Base-by-base conservation (phyloP, 2,888 invertebrate genomes). In the Adela reaumurella region DNA sequence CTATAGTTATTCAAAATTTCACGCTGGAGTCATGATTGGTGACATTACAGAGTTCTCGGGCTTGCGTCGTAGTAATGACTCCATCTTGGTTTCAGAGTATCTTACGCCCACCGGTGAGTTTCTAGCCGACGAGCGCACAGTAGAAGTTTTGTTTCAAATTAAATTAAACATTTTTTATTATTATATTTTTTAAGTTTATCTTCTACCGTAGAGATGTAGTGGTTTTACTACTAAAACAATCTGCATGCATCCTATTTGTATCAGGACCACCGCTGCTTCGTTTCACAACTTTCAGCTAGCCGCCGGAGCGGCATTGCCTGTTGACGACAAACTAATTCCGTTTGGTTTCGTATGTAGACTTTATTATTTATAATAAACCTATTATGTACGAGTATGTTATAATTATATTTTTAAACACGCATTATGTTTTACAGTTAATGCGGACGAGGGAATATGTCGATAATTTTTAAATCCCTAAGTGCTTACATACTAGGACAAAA, bases 31-130 rank as follows among this genome's bases (percentile, higher is more conserved):
- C 78, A 57, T 48, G 62, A 74, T 77, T 74, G 76, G 76, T 59
- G 62, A 24, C 74, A 72, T 14, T 35, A n/a, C n/a, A n/a, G n/a
- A n/a, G 73, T 58, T 57, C 53, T 53, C 46, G 58, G 53, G 62
- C 59, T 58, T 55, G 58, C 57, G 56, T 62, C 62, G 70, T 76
- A 77, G 78, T 78, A 78, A 78, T 61, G 77, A 63, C 77, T 78
- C 77, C 78, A 76, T 73, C 67, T 76, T 77, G 67, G 76, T 80
- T 80, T 79, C 80, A 80, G 80, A 80, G 64, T 74, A 70, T 77
- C 69, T 79, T 66, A 76, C 79, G 69, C 70, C 79, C 70, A 80
- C 80, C 59, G 80, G 80, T 80, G 78, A 79, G 79, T 79, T 66
- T 8, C 56, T 73, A 74, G 73, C 63, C 52, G 57, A 17, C 46